Base-by-base conservation (phyloP, 2,888 invertebrate genomes). In the Ornithoptera priamus region DNA sequence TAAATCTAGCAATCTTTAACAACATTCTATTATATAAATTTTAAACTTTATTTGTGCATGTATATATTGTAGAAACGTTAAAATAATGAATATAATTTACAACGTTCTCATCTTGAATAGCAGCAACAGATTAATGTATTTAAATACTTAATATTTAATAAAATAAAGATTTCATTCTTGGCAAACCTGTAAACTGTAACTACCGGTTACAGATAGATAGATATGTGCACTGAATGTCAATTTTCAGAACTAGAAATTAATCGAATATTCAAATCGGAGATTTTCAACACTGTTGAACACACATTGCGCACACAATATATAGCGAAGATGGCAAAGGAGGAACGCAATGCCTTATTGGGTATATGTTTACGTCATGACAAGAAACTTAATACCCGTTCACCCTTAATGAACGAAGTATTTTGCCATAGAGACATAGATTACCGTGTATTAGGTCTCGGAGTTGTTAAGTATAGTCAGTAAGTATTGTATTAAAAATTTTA, bases 201-300 rank as follows among this genome's bases (percentile, higher is more conserved):
- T 15, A 46, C 42, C 8, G 7, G 8, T 3, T 46, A 46, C 46
- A 15, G 15, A 15, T 15, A 46, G 8, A 53, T 4, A 46, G 8
- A 53, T 4, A 50, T 50, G 17, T 50, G 2, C 39, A 39, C 39
- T 53, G 18, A 53, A 53, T n/a, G 18, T 12, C n/a, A n/a, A n/a
- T 53, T 53, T 66, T 67, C 78, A 95, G 95, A 95, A 82, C 77
- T 94, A 70, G 95, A 95, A 88, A 81, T 94, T 57, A 93, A 95
- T 77, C 89, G 95, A 69, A 74, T 95, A 64, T 92, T 95, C 75
- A 93, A 95, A 78, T 93, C 94, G 0, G 93, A 94, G 68, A 88
- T 91, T 73, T 95, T 94, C 77, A 95, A 94, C 77, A 86, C 89
- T 0, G 90, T 93, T 17, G 91, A 93, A 76, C 94, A 94, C 76